Evolutionary conservation across 1,140 invertebrate species (phyloP).

Genomic region (Heliconius hewitsoni): DNA sequence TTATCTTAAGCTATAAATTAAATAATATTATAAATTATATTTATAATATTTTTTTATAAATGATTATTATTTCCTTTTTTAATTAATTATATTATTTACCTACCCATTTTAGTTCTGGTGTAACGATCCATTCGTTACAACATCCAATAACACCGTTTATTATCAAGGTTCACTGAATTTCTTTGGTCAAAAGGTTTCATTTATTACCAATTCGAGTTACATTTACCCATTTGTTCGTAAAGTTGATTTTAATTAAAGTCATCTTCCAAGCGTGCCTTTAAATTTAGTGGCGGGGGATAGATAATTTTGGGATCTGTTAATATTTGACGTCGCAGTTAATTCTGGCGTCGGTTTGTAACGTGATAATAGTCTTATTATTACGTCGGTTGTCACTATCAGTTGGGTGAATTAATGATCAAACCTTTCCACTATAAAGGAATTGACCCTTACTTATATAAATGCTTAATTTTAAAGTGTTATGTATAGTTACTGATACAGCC

Average conservation of each 20-base stretch:
- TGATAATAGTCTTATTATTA: constrained; percentile 19
- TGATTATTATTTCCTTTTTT: too few species aligned
- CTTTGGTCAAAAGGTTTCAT: constrained; percentile 23
- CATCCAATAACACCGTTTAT: background rate
- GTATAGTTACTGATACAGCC: background rate
- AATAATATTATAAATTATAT: too few species aligned
- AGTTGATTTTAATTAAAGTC: constrained; percentile 39
- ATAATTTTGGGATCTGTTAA: constrained; percentile 22
- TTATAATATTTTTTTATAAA: too few species aligned
- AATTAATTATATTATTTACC: too few species aligned
- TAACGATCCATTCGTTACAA: background rate
- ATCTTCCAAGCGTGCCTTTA: constrained; percentile 28
- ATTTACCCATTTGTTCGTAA: constrained; percentile 32
- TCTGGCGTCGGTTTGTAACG: constrained; percentile 15
- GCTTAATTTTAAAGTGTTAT: constrained; percentile 9
- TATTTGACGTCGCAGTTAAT: constrained; percentile 20
- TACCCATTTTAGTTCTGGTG: background rate
- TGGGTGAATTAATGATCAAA: background rate
- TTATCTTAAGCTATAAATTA: too few species aligned
- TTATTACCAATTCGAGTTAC: constrained; percentile 33
- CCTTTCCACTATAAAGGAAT: background rate
- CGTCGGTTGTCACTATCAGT: constrained; percentile 17
- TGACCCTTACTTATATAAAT: background rate
- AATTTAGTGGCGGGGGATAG: constrained; percentile 26
- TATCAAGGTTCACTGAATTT: background rate